phyloP scores from a whole-genome alignment of 2,797 vertebrate genomes.

The Megalops cyprinoides region DNA sequence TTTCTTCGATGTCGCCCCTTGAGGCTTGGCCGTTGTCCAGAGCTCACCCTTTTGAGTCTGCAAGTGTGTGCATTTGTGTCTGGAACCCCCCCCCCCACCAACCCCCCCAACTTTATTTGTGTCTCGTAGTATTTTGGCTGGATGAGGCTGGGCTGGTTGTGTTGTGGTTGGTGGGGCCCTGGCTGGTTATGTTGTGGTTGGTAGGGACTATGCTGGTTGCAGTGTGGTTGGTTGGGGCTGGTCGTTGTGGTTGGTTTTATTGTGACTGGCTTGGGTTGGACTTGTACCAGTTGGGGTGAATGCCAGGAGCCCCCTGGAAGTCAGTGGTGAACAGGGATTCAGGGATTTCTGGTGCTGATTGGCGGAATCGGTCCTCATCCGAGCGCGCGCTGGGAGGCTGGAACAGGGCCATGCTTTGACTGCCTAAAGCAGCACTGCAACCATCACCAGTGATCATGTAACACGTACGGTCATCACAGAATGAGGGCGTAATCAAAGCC shows the following conservation, averaged over 20 bases:
- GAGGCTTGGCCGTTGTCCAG: conserved; percentile 76
- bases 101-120: conserved; percentile 47
- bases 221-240: not conserved
- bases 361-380: conserved; percentile 45
- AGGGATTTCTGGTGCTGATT: conserved; percentile 43
- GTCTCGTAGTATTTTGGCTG: conserved; percentile 24
- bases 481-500: not conserved
- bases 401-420: conserved; percentile 29
- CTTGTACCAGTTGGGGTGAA: conserved; percentile 29
- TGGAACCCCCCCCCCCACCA: conserved; percentile 46
- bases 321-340: conserved; percentile 36
- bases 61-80: conserved; percentile 19
- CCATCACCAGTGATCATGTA: not conserved
- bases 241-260: not conserved
- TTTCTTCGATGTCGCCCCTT: conserved; percentile 60
- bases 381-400: conserved; percentile 30
- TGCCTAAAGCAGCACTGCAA: not conserved
- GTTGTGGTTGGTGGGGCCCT: conserved; percentile 1
- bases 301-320: conserved; percentile 53
- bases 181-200: conserved; percentile 14
- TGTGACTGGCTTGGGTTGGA: conserved; percentile 3
- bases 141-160: conserved; percentile 13
- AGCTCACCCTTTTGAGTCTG: conserved; percentile 28
- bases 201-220: not conserved
- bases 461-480: not conserved